Percentiles rank a stretch among this genome's conserved stretches.
These are phyloP conservation scores for Drosophila rufa DNA, from an alignment of 1,140 invertebrate species.

Conservation along the genomic window DNA sequence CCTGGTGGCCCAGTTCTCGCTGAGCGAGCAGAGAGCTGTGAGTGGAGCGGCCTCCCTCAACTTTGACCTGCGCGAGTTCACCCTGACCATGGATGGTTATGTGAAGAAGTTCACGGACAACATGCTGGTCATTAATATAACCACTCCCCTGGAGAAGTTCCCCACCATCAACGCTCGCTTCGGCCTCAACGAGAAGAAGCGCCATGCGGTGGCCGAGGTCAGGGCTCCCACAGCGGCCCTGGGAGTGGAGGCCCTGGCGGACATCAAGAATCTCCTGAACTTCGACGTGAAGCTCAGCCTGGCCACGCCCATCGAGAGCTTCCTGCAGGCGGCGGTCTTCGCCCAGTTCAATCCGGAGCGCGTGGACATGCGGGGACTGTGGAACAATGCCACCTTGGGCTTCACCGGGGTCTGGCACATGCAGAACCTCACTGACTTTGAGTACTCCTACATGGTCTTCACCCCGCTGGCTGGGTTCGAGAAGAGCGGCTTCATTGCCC, in stretches of 20 bases:
- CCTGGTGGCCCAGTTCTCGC: slow-evolving; percentile 88
- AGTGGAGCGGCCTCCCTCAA: slow-evolving; percentile 89
- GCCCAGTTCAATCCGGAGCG: slow-evolving; percentile 67
- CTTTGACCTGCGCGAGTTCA: slow-evolving; percentile 89
- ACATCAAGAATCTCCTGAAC: slow-evolving; percentile 86
- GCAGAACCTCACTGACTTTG: slow-evolving; percentile 89
- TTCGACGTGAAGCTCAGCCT: slow-evolving; percentile 90
- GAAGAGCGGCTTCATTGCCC: slow-evolving; percentile 90
- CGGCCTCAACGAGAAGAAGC: slow-evolving; percentile 89
- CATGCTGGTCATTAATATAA: slow-evolving; percentile 90
- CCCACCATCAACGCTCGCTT: slow-evolving; percentile 88
- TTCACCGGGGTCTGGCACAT: slow-evolving; percentile 92
- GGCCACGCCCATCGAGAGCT: slow-evolving; percentile 89
- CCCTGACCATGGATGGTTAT: slow-evolving; percentile 88
- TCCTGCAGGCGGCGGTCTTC: slow-evolving; percentile 87
- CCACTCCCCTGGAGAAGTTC: slow-evolving; percentile 89
- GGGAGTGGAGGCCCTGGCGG: slow-evolving; percentile 89
- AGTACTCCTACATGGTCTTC: slow-evolving; percentile 91
- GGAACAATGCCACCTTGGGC: slow-evolving; percentile 90
- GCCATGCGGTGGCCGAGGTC: slow-evolving; percentile 90
- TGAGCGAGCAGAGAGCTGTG: slow-evolving; percentile 87
- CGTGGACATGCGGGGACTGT: slow-evolving; percentile 90
- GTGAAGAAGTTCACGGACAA: slow-evolving; percentile 88
- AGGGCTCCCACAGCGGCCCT: slow-evolving; percentile 88
- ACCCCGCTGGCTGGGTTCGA: slow-evolving; percentile 91